phyloP scores from a whole-genome alignment of 1,140 invertebrate genomes.

The Hormaphis cornu region DNA sequence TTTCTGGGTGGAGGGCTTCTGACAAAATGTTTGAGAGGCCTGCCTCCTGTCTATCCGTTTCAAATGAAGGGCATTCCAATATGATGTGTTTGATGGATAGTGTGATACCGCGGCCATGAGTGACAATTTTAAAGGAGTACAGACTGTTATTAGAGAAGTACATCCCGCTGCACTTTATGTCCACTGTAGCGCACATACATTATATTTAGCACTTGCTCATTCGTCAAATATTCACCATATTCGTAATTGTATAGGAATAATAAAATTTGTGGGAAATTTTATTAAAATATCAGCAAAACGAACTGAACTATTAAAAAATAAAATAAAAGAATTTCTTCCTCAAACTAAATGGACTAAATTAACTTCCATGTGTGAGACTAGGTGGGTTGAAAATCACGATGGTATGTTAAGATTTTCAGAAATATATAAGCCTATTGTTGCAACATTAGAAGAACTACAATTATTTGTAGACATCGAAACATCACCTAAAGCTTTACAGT shows the following conservation, averaged over 20 bases:
- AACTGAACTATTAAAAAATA: neutral
- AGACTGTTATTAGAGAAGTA: neutral
- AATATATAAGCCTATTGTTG: neutral
- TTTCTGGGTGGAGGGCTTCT: too few relatives aligned
- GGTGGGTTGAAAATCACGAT: neutral
- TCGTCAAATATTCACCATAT: neutral
- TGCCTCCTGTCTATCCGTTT: too few relatives aligned
- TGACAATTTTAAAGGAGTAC: too few relatives aligned
- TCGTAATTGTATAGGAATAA: neutral
- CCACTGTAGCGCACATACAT: neutral
- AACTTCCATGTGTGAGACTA: neutral
- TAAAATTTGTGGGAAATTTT: neutral
- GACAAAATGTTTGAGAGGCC: too few relatives aligned
- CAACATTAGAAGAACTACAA: neutral
- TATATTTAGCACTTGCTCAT: neutral
- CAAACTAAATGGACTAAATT: neutral
- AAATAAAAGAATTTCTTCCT: neutral
- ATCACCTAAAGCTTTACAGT: neutral
- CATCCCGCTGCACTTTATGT: neutral
- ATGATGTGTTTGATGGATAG: too few relatives aligned
- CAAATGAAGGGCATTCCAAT: too few relatives aligned
- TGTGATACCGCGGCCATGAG: too few relatives aligned
- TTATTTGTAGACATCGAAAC: neutral
- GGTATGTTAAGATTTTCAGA: neutral
- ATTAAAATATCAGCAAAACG: neutral